phyloP scores from a whole-genome alignment of 2,888 invertebrate species.

The Heteromyza rotundicornis region DNA sequence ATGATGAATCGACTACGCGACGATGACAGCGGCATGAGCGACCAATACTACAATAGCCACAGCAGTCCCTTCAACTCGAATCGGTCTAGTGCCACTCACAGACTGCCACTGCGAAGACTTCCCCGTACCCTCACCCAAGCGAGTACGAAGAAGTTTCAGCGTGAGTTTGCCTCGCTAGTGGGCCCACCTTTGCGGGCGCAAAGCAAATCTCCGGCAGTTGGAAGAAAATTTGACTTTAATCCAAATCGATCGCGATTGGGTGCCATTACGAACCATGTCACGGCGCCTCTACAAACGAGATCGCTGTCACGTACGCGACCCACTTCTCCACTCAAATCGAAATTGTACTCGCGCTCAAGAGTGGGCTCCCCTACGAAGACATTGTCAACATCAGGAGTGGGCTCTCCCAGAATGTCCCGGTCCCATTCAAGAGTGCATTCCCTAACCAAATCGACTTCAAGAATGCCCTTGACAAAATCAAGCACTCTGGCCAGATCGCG shows the following conservation, averaged over 20 bases:
- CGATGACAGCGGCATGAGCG: constrained; percentile 25
- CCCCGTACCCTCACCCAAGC: constrained; percentile 17
- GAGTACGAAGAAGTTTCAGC: constrained; percentile 33
- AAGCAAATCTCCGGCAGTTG: constrained; percentile 37
- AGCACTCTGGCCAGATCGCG: neutral
- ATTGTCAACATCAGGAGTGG: neutral
- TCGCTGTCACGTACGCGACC: constrained; percentile 4
- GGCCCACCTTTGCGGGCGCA: constrained; percentile 38
- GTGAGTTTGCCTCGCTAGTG: constrained; percentile 46
- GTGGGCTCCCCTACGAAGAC: neutral
- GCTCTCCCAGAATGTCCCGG: neutral
- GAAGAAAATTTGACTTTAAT: constrained; percentile 48
- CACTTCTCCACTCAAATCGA: constrained; percentile 10
- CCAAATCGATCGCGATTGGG: constrained; percentile 46
- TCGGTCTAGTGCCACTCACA: constrained; percentile 25
- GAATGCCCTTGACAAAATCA: too few relatives aligned
- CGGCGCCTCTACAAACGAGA: constrained; percentile 24
- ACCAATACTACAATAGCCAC: constrained; percentile 23
- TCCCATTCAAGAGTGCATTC: constrained; percentile 5
- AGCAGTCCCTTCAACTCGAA: constrained; percentile 28
- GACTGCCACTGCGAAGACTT: neutral
- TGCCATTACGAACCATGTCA: constrained; percentile 27
- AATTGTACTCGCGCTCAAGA: neutral
- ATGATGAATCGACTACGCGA: constrained; percentile 8
- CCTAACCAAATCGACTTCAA: neutral